These are phyloP conservation scores for Poeciliopsis presidionis DNA, from an alignment of 2,797 vertebrate species.

Conservation along the genomic window DNA sequence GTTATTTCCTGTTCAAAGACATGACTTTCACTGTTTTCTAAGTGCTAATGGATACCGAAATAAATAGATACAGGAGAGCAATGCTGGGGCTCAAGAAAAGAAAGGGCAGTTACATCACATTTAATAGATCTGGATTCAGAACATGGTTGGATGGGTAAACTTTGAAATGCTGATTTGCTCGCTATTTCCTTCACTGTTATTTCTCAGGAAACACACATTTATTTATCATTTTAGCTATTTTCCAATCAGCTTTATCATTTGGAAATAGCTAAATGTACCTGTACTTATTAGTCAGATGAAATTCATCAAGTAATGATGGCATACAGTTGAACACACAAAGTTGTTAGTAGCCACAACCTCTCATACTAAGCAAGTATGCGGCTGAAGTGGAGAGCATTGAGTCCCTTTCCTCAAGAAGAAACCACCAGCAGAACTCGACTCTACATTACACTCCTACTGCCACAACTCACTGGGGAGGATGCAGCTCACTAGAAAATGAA, in stretches of 20 bases:
- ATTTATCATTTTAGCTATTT: not conserved
- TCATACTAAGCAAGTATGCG: not conserved
- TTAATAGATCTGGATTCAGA: not conserved
- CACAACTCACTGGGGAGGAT: not conserved
- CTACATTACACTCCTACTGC: not conserved
- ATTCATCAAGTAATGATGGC: not conserved
- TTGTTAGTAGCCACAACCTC: not conserved
- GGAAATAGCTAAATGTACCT: not conserved
- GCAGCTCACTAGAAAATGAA: not conserved
- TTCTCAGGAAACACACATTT: not conserved
- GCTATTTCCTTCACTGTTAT: not conserved
- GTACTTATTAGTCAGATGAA: not conserved
- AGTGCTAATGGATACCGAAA: not conserved
- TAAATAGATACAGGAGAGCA: not conserved
- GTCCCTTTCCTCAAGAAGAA: not conserved
- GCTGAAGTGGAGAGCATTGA: not conserved
- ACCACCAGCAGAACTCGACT: not conserved
- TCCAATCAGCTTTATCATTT: not conserved
- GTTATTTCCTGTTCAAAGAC: not conserved
- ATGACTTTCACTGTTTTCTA: not conserved
- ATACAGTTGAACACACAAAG: not conserved
- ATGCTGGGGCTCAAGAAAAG: not conserved
- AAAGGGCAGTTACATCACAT: not conserved
- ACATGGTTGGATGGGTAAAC: not conserved
- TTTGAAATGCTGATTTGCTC: not conserved